Conservation (phyloP, 2,888 invertebrate species). For the Hipparchia semele region DNA sequence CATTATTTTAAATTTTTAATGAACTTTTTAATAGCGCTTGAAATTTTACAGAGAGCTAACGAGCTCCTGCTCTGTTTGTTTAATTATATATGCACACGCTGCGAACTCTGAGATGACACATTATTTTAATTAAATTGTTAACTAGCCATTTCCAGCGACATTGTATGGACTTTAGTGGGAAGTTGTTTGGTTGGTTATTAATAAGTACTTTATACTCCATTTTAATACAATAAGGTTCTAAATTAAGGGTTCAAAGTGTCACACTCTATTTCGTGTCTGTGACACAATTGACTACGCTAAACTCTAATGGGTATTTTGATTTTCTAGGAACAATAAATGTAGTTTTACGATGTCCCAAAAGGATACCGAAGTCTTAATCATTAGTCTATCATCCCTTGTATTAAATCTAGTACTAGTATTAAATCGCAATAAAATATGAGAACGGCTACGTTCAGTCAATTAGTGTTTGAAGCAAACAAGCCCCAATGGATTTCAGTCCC, state of each 20-base stretch:
- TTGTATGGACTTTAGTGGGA: neutral
- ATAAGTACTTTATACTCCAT: no score
- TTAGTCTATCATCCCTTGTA: no score
- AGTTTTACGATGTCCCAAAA: no score
- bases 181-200: no score
- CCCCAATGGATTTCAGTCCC: conserved; percentile 27
- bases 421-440: conserved; percentile 2
- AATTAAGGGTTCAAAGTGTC: no score
- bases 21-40: conserved; percentile 18
- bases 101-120: conserved; percentile 13
- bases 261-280: no score
- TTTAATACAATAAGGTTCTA: no score
- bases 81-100: conserved; percentile 13
- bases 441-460: conserved; percentile 5
- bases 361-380: no score
- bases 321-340: no score
- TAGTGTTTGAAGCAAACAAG: conserved; percentile 26
- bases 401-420: no score
- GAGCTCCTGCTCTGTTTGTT: conserved; percentile 5
- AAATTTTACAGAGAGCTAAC: conserved; percentile 17
- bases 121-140: conserved; percentile 14
- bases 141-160: neutral
- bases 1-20: conserved; percentile 17
- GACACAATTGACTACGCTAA: no score
- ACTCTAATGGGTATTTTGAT: no score